Percentiles rank a stretch among this genome's conserved stretches.
phyloP scores from a whole-genome alignment of 2,888 invertebrate species.

The Eutolmus rufibarbis region DNA sequence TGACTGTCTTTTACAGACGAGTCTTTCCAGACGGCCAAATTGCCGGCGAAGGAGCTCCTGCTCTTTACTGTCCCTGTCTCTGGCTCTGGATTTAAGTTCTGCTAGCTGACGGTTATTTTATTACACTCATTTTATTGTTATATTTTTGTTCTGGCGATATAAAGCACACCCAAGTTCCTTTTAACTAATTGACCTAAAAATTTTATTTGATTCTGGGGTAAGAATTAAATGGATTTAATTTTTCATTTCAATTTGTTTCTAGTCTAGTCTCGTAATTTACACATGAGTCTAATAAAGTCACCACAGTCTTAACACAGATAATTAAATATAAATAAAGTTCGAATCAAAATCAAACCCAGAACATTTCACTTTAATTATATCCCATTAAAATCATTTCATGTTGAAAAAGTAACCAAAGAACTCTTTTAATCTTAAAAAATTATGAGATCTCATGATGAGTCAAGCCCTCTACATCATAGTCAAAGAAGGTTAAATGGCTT shows the following conservation, averaged over 20 bases:
- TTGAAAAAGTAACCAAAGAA: too few species aligned
- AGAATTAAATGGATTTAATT: background rate
- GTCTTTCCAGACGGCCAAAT: background rate
- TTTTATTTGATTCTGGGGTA: background rate
- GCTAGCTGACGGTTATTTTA: background rate
- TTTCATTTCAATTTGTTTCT: background rate
- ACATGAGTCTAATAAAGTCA: too few species aligned
- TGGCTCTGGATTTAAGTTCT: background rate
- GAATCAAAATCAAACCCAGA: too few species aligned
- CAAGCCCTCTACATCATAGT: too few species aligned
- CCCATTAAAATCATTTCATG: too few species aligned
- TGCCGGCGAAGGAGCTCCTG: background rate
- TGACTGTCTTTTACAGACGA: background rate
- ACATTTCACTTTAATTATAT: too few species aligned
- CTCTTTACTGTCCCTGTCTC: background rate
- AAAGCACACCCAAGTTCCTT: background rate
- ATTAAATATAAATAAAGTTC: too few species aligned
- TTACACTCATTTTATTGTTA: background rate
- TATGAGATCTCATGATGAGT: too few species aligned
- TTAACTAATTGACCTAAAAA: background rate
- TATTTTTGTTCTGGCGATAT: background rate
- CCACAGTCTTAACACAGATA: too few species aligned
- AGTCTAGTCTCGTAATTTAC: background rate
- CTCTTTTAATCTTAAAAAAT: too few species aligned
- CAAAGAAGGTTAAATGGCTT: too few species aligned